Base-by-base conservation (phyloP, 2,888 invertebrate species). In the Folsomia candida region DNA sequence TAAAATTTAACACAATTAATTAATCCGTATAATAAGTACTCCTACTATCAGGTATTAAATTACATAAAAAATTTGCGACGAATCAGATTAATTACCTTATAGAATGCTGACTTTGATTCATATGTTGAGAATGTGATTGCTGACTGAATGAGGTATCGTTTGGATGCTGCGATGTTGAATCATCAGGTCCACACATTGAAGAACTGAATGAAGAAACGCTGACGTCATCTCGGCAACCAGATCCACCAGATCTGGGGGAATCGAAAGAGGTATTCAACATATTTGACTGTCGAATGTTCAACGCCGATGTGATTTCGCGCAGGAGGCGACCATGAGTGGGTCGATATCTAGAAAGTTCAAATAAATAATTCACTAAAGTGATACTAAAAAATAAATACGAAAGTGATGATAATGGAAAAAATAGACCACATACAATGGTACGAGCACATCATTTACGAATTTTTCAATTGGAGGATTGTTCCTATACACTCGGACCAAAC, bases 371-470 rank as follows among this genome's bases (percentile, higher is more conserved):
- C 9, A 47, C 25, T 18, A 27, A 47, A 60, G 18, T 60, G 22
- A 2, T n/a, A n/a, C n/a, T n/a, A n/a, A n/a, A n/a, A n/a, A n/a
- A n/a, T n/a, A n/a, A n/a, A n/a, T n/a, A n/a, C n/a, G n/a, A n/a
- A n/a, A n/a, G 4, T 58, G 29, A 28, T 22, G 51, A 60, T 22
- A 20, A 37, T 14, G 22, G 6, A n/a, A 2, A 27, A n/a, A n/a
- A n/a, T n/a, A n/a, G n/a, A n/a, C n/a, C 25, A 51, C 73, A 69
- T 74, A 76, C 74, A 64, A 67, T 0, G 69, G 68, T 2, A 74
- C 61, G 2, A 76, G 51, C 2, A 70, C 68, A 0, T 65, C 65
- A 9, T 68, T 72, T 0, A 76, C 62, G 29, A 76, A 76, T 28
- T 69, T 47, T 2, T 69, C 65, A 47, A 74, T 69, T 1, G 72